A percentile compares a stretch with the other conserved stretches of the same genome.
These are phyloP conservation scores for Podarcis cretensis DNA, from an alignment of 2,113 vertebrate species.

Conservation along the genomic window DNA sequence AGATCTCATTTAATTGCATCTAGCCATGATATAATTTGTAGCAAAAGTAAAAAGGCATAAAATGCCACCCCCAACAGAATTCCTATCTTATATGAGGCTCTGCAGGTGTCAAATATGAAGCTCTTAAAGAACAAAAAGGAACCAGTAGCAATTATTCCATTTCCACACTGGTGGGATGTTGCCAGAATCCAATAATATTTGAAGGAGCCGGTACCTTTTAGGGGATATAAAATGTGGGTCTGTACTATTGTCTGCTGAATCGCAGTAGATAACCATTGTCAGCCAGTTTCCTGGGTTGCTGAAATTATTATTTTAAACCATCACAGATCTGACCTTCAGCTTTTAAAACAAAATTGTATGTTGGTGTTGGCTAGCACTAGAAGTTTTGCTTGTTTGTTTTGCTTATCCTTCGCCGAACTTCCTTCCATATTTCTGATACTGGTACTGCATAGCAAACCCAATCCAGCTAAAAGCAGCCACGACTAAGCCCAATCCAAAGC, in stretches of 20 bases:
- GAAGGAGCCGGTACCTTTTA: slow-evolving; percentile 49
- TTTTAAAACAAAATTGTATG: background rate
- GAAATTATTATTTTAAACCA: background rate
- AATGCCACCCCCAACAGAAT: background rate
- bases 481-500: background rate
- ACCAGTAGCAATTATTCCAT: slow-evolving; percentile 39
- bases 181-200: slow-evolving; percentile 30
- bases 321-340: background rate
- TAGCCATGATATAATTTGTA: slow-evolving; percentile 6
- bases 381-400: background rate
- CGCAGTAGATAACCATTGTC: background rate
- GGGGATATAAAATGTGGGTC: slow-evolving; percentile 28
- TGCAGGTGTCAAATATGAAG: slow-evolving; percentile 9
- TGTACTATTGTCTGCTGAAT: slow-evolving; percentile 41
- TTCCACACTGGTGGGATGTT: slow-evolving; percentile 21
- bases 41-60: slow-evolving; percentile 10
- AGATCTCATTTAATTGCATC: background rate
- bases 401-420: background rate
- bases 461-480: background rate
- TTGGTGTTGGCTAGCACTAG: background rate
- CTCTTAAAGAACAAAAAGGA: slow-evolving; percentile 9
- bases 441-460: background rate
- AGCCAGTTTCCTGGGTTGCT: background rate
- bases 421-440: background rate
- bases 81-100: background rate